Evolutionary conservation across 2,888 invertebrate genomes (phyloP).

Genomic region (Tenthredo notha): DNA sequence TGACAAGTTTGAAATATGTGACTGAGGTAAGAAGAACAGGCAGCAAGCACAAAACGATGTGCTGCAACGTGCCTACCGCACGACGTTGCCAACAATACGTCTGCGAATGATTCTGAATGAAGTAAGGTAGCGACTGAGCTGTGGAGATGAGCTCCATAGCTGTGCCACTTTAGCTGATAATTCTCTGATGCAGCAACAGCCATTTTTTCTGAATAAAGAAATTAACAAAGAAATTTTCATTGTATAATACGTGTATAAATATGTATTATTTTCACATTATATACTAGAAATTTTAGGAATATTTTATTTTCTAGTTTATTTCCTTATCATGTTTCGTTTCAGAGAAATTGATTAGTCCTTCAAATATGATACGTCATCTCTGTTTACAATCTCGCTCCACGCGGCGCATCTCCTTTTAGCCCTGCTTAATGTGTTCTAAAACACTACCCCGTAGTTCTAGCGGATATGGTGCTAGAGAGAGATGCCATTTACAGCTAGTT

Average conservation of each 20-base stretch:
- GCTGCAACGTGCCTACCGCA: conserved; percentile 91
- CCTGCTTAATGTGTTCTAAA: not conserved
- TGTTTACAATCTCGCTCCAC: not conserved
- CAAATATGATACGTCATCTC: not conserved
- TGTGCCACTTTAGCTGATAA: conserved; percentile 94
- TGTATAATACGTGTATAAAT: not conserved
- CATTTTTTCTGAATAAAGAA: conserved; percentile 75
- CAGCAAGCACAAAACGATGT: conserved; percentile 91
- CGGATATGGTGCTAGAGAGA: not conserved
- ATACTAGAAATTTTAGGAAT: not conserved
- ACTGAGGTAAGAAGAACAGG: conserved; percentile 86
- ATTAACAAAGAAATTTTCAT: not conserved
- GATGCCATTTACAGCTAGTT: not conserved
- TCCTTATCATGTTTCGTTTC: not conserved
- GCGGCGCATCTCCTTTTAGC: not conserved
- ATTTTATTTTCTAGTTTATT: not conserved
- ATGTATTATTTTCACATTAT: not conserved
- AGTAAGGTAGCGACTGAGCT: conserved; percentile 89
- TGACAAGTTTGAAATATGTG: conserved; percentile 80
- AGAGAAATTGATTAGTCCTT: not conserved
- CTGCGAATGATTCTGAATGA: conserved; percentile 90
- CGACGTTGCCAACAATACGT: conserved; percentile 89
- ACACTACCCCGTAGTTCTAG: not conserved
- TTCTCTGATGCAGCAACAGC: conserved; percentile 84
- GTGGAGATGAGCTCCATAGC: conserved; percentile 90